These are phyloP conservation scores for Ciconia stormi DNA, from an alignment of 2,113 vertebrate species.

Conservation along the genomic window DNA sequence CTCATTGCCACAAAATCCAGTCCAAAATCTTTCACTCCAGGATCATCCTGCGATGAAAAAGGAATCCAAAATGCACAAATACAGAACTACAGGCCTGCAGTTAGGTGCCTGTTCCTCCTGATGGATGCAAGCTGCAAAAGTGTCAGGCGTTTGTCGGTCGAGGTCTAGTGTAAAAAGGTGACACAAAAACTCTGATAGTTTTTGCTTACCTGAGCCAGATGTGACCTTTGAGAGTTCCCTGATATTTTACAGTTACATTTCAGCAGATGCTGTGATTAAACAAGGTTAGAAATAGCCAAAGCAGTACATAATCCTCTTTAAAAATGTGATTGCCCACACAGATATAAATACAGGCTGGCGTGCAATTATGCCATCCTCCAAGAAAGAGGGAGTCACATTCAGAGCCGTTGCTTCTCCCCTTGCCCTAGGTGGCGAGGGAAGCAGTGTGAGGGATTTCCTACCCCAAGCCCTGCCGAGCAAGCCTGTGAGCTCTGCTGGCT, in stretches of 20 bases:
- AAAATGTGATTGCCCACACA: not conserved
- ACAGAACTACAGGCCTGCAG: not conserved
- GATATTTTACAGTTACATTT: not conserved
- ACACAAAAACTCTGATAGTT: not conserved
- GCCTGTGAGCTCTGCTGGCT: not conserved
- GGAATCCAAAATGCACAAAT: not conserved
- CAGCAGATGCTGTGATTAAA: not conserved
- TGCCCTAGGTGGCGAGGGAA: not conserved
- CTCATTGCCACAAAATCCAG: not conserved
- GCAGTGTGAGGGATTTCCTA: not conserved
- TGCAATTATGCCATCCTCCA: not conserved
- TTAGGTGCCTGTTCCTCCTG: not conserved
- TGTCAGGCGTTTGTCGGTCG: not conserved
- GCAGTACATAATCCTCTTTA: not conserved
- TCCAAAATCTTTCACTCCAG: not conserved
- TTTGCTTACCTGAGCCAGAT: not conserved
- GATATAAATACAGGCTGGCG: not conserved
- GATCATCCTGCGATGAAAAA: not conserved
- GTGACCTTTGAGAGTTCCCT: not conserved
- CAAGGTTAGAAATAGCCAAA: not conserved
- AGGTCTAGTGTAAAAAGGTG: not conserved
- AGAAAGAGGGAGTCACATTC: not conserved
- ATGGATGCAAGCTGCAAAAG: not conserved
- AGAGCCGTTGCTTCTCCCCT: not conserved
- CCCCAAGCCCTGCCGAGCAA: not conserved